Base-by-base conservation (phyloP, 2,888 invertebrate species). In the Dioctria rufipes region DNA sequence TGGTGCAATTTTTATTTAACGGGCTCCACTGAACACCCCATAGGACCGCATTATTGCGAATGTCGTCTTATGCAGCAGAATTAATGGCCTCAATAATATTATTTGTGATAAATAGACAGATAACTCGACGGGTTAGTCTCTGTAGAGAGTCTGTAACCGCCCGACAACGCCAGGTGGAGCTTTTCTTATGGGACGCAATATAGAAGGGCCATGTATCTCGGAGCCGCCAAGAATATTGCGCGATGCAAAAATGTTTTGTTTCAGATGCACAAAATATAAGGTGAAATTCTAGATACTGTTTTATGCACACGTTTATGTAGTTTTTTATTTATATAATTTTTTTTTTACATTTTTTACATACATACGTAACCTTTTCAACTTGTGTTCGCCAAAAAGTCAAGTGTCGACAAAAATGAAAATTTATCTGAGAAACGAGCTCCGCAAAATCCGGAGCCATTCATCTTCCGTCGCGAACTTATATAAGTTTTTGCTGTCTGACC, bases 351-450 rank as follows among this genome's bases (percentile, higher is more conserved):
- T n/a, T n/a, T n/a, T n/a, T n/a, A 25, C 25, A 25, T 25, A 25
- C 25, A 25, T 39, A 71, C 39, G 61, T 75, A 61, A 75, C 75
- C 75, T 75, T 75, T 43, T 61, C 42, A 78, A 65, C 78, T 78
- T 58, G 51, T 25, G 25, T 63, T 78, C 65, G 54, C 46, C 78
- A 65, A 9, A 46, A 80, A 80, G 80, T 80, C 80, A 80, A 80
- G 80, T 80, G 80, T 80, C 80, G 80, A 60, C 80, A 69, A 80
- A 80, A 80, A 80, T 80, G 80, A 80, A 71, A 80, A 80, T 80
- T 80, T 80, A 80, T 80, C 60, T 80, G 39, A 61, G 60, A 60
- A 80, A 80, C 80, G 80, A 80, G 80, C 71, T 75, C 75, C 60
- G 3, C 60, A 75, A 75, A 75, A 75, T 75, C 75, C 75, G 46